Evolutionary conservation across 2,113 vertebrate genomes (phyloP), one percentile per base, ranked within the genome.

Genomic region (Quiscalus mexicanus): DNA sequence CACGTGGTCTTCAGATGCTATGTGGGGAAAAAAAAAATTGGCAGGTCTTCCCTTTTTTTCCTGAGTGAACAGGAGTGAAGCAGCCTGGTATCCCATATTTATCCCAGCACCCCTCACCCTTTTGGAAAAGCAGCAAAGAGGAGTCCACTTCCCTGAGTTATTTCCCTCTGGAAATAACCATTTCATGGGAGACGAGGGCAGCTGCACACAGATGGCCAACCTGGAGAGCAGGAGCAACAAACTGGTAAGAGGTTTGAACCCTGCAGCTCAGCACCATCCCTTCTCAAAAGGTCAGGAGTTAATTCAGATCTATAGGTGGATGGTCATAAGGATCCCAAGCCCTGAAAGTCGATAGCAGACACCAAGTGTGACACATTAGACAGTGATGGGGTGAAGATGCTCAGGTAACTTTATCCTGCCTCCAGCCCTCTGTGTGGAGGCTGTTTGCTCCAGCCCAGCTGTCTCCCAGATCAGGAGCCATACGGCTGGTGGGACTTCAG

Each of bases 391-490:
- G 73, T 15, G 4, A 74, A 79, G 92, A 92, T 59, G 74, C 62
- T 79, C 76, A 63, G 45, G 91, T 96, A 97, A 97, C 83, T 73
- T 68, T 95, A 97, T 89, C 94, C 47, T 50, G 75, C 90, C 84
- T 59, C 35, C 89, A 89, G 79, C 35, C 45, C 84, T 76, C 59
- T 59, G 70, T 77, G 79, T 86, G 90, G 89, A 55, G 83, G 55
- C 76, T 93, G 58, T 88, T 86, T 91, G 93, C 86, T 86, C 85
- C 74, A 56, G 80, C 59, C 81, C 92, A 95, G 94, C 95, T 96
- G 87, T 93, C 94, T 95, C 69, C 1, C 2, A 91, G 62, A 87
- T 87, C 60, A 68, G 76, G 91, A 83, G 85, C 83, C 95, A 83
- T 87, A 87, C 28, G 35, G 83, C 88, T 84, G 86, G 41, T 93